These are phyloP conservation scores for Ciona savignyi DNA, from an alignment of 23 tunicate species.

Conservation along the genomic window DNA sequence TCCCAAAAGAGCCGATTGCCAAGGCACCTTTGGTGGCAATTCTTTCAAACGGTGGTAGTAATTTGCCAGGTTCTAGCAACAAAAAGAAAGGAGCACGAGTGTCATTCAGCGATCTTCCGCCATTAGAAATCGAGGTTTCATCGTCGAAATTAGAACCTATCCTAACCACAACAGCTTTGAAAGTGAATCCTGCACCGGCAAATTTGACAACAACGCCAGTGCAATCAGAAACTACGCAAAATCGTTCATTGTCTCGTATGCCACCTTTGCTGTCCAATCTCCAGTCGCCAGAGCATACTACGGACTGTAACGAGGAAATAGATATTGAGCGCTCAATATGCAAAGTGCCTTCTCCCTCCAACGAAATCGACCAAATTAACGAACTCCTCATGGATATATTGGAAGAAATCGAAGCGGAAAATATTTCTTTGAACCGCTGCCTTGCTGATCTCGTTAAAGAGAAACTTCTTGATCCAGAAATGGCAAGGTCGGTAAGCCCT, in stretches of 20 bases:
- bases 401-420: slow-evolving; percentile 70
- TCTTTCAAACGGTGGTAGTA: slow-evolving; percentile 11
- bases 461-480: slow-evolving; percentile 22
- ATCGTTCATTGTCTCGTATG: background rate
- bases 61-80: slow-evolving; percentile 7
- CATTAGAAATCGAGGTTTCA: slow-evolving; percentile 34
- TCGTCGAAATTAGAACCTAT: background rate
- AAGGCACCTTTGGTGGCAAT: slow-evolving; percentile 3
- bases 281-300: background rate
- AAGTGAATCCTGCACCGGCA: background rate
- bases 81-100: slow-evolving; percentile 29
- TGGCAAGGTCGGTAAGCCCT: slow-evolving; percentile 20
- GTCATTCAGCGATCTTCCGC: slow-evolving; percentile 61
- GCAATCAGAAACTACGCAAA: background rate
- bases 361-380: slow-evolving; percentile 42
- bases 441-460: slow-evolving; percentile 25
- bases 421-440: slow-evolving; percentile 32
- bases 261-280: background rate
- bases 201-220: background rate
- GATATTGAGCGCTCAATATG: background rate
- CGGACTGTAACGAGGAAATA: background rate
- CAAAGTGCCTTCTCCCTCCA: background rate
- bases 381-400: slow-evolving; percentile 64
- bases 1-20: background rate
- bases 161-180: background rate